Evolutionary conservation across 2,888 invertebrate genomes (phyloP).

Genomic region (Alviniconcha strummeri): DNA sequence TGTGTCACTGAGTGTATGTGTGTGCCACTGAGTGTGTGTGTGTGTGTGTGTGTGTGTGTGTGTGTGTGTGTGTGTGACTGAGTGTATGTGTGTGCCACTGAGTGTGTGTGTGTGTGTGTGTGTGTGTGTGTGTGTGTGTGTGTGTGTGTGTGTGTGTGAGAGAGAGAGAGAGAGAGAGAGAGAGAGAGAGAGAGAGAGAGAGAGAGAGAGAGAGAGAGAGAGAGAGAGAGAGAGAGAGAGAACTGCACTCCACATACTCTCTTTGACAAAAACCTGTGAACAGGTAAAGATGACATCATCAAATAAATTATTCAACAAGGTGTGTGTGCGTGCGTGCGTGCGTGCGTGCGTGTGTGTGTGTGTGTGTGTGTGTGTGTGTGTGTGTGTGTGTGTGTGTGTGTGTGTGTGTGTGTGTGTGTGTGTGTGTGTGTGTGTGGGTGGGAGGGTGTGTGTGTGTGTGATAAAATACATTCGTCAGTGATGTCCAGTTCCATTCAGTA

Average conservation of each 20-base stretch:
- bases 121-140: not conserved
- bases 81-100: not conserved
- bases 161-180: not conserved
- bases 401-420: not conserved
- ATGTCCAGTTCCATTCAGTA: no score
- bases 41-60: slow-evolving; percentile 8
- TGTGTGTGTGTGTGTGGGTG: not conserved
- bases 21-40: not conserved
- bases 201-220: slow-evolving; percentile 9
- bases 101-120: not conserved
- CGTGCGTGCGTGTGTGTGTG: not conserved
- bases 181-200: not conserved
- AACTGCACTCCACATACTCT: no score
- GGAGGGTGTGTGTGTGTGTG: no score
- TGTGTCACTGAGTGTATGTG: not conserved
- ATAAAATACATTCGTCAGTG: no score
- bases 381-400: slow-evolving; percentile 19
- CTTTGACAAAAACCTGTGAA: no score
- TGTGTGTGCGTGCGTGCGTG: not conserved
- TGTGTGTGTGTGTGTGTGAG: no score
- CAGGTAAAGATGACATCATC: not conserved
- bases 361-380: not conserved
- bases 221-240: slow-evolving; percentile 8
- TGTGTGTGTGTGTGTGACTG: slow-evolving; percentile 1
- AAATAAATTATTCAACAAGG: no score